Evolutionary conservation across 2,888 invertebrate genomes (phyloP).

Genomic region (Chymomyza caudatula): DNA sequence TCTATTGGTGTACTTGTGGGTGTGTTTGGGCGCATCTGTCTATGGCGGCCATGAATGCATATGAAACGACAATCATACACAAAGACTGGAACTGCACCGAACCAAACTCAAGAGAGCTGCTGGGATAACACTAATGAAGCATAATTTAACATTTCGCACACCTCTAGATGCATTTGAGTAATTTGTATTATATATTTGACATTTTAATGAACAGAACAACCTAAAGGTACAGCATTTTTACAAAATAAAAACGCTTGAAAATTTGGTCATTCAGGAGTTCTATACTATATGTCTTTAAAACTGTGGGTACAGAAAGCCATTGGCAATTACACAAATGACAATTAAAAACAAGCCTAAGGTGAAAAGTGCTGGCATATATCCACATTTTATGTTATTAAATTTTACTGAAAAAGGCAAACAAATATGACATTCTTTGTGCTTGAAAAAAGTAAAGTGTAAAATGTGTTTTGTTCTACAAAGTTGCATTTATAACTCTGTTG

Average conservation of each 20-base stretch:
- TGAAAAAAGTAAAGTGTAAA: no score
- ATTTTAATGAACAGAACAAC: slow-evolving; percentile 59
- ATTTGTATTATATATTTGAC: slow-evolving; percentile 41
- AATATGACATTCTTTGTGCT: no score
- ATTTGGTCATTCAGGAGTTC: background rate
- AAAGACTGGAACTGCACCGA: slow-evolving; percentile 24
- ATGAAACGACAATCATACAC: slow-evolving; percentile 43
- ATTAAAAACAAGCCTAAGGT: background rate
- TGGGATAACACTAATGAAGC: slow-evolving; percentile 62
- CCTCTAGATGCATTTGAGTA: slow-evolving; percentile 46
- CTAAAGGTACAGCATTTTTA: slow-evolving; percentile 9
- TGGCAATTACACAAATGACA: background rate
- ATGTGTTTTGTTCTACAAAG: no score
- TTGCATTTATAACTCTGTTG: no score
- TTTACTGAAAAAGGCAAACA: no score
- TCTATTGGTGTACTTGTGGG: slow-evolving; percentile 8
- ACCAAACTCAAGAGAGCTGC: slow-evolving; percentile 4
- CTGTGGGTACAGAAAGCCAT: background rate
- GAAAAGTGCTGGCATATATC: no score
- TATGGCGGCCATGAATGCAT: slow-evolving; percentile 40
- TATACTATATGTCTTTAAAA: background rate
- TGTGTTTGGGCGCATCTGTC: background rate
- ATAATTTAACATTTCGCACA: slow-evolving; percentile 62
- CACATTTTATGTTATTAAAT: no score
- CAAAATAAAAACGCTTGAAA: background rate